Conservation (phyloP, 2,113 vertebrate genomes). For the Delphinus delphis region DNA sequence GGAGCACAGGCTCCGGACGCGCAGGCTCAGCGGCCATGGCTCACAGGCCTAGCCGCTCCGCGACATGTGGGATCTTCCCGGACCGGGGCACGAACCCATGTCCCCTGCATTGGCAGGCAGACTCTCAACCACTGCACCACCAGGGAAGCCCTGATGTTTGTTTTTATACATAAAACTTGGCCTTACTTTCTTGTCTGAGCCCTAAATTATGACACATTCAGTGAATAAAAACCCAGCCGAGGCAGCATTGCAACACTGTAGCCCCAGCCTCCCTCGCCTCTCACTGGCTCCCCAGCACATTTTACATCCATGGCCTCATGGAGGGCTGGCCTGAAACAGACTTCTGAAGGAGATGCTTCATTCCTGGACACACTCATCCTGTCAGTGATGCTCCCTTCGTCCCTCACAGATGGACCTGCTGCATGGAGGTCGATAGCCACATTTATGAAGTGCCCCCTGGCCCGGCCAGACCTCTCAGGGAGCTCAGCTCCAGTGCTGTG, state of each 20-base stretch:
- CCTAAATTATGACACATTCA: not conserved
- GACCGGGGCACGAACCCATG: too few species aligned
- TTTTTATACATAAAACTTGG: not conserved
- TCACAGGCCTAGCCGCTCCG: too few species aligned
- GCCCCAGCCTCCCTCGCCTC: not conserved
- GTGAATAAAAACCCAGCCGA: not conserved
- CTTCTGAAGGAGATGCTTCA: not conserved
- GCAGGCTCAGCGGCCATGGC: too few species aligned
- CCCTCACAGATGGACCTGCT: accelerated
- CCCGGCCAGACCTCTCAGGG: not conserved
- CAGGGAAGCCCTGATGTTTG: not conserved
- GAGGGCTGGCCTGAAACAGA: not conserved
- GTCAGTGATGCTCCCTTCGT: not conserved
- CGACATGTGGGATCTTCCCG: too few species aligned
- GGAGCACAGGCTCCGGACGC: too few species aligned
- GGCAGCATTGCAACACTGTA: accelerated
- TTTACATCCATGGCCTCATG: not conserved
- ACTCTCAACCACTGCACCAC: too few species aligned
- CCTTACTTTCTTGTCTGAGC: not conserved
- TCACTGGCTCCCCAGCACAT: not conserved
- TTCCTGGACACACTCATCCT: not conserved
- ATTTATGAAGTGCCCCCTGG: not conserved
- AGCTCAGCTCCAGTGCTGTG: not conserved
- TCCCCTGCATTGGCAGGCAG: too few species aligned
- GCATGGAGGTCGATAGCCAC: not conserved